phyloP scores from a whole-genome alignment of 2,888 invertebrate genomes.

The Blastobasis lacticolella region DNA sequence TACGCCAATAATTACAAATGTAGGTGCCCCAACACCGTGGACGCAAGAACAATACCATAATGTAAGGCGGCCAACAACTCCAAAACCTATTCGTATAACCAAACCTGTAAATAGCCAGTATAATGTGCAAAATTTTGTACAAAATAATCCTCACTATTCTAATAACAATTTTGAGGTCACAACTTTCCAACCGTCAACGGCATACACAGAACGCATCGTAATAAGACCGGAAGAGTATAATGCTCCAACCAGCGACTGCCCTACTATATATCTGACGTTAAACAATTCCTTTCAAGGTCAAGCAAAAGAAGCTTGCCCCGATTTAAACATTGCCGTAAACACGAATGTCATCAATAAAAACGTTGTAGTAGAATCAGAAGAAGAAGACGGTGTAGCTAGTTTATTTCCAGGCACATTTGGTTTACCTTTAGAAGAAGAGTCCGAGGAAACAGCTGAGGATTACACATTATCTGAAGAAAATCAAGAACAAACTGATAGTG shows the following conservation, averaged over 20 bases:
- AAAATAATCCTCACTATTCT: conserved; percentile 36
- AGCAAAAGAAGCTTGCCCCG: conserved; percentile 79
- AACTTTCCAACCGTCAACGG: conserved; percentile 52
- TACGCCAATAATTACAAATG: conserved; percentile 61
- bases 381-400: conserved; percentile 41
- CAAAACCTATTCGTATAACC: conserved; percentile 38
- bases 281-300: conserved; percentile 70
- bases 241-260: conserved; percentile 63
- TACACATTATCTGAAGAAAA: conserved; percentile 44
- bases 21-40: conserved; percentile 58
- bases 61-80: conserved; percentile 35
- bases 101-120: conserved; percentile 40
- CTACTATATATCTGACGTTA: conserved; percentile 72
- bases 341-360: conserved; percentile 79
- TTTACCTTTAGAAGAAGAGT: conserved; percentile 47
- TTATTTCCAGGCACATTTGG: conserved; percentile 50
- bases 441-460: conserved; percentile 39
- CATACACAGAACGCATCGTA: conserved; percentile 60
- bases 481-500: conserved; percentile 44
- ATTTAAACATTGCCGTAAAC: conserved; percentile 80
- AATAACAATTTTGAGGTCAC: conserved; percentile 49
- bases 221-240: conserved; percentile 65
- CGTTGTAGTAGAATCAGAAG: conserved; percentile 59
- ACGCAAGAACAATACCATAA: conserved; percentile 16
- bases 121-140: conserved; percentile 41